Evolutionary conservation across 1,140 invertebrate species (phyloP), one percentile per base, ranked within the genome.

Genomic region (Dolichoris vasculosae): DNA sequence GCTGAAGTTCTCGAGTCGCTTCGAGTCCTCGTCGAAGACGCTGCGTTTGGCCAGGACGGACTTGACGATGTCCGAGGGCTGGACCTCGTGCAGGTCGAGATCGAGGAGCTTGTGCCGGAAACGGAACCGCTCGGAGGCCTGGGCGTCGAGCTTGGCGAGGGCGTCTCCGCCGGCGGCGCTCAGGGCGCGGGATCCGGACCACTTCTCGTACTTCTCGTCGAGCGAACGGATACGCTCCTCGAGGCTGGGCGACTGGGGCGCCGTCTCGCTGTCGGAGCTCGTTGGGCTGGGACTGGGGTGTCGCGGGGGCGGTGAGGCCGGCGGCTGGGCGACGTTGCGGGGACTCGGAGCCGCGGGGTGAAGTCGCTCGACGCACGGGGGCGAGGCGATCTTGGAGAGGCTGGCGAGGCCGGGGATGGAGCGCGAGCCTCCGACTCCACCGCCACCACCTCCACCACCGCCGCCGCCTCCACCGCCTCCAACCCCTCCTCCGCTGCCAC

Each of bases 1-100:
- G 89, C 96, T 95, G 88, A 97, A 95, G 89, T 98, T 98, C 92
- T 99, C 98, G 32, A 99, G 93, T 17, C 98, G 94, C 91, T 99
- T 98, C 23, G 96, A 96, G 91, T 99, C 98, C 92, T 99, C 98
- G 91, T 99, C 98, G 91, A 99, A 99, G 20, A 99, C 97, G 79
- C 97, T 98, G 77, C 96, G 96, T 90, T 98, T 98, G 13, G 98
- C 97, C 86, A 99, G 94, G 76, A 99, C 95, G 23, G 97, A 97
- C 89, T 98, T 97, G 8, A 98, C 96, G 86, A 99, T 98, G 87
- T 99, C 98, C 2, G 98, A 99, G 2, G 98, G 98, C 90, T 98
- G 96, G 82, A 97, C 94, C 90, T 97, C 96, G 87, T 95, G 95
- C 13, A 96, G 94, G 88, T 97, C 96, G 67, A 97, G 93, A 87